These are phyloP conservation scores for Geophilus truncorum DNA, from an alignment of 2,888 invertebrate species.

Conservation along the genomic window DNA sequence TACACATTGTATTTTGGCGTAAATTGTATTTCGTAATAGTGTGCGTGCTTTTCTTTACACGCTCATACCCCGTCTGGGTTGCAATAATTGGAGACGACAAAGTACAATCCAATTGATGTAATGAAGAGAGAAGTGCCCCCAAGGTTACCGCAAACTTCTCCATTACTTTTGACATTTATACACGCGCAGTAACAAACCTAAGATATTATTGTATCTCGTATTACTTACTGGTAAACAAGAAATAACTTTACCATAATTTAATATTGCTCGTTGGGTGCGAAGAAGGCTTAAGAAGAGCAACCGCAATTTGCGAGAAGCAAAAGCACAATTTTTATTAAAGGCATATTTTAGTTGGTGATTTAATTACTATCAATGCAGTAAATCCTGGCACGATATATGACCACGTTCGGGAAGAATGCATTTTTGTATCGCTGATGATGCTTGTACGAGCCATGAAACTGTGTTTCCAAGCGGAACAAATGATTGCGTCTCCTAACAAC, in stretches of 20 bases:
- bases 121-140: background rate
- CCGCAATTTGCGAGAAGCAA: background rate
- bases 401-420: background rate
- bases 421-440: background rate
- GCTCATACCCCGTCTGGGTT: background rate
- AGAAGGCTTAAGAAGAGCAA: background rate
- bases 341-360: background rate
- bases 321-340: background rate
- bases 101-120: background rate
- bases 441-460: background rate
- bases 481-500: background rate
- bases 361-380: background rate
- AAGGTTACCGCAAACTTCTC: background rate
- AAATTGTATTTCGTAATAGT: background rate
- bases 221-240: background rate
- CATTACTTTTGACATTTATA: background rate
- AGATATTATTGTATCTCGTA: background rate
- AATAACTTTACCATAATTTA: background rate
- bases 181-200: background rate
- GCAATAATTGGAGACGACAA: background rate
- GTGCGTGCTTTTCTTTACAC: no score
- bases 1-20: no score
- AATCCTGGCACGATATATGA: background rate
- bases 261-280: no score
- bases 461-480: background rate